phyloP scores from a whole-genome alignment of 2,797 vertebrate species.

The Naso thynnoides region DNA sequence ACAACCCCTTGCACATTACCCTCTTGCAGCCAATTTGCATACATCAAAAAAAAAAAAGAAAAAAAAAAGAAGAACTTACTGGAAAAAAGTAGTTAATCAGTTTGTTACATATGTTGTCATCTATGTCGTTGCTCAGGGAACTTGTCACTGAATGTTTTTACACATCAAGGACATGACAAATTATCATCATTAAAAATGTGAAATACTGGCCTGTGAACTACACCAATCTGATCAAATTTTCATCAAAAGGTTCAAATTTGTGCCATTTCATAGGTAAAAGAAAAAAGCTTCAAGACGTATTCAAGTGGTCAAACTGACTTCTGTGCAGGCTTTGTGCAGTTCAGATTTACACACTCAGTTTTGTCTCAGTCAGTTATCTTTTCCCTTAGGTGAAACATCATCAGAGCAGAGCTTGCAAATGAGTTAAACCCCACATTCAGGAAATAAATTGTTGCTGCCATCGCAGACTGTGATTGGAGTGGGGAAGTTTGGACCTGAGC shows the following conservation, averaged over 20 bases:
- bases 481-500: slow-evolving; percentile 37
- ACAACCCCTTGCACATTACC: slow-evolving; percentile 31
- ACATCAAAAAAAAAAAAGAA: too few species aligned
- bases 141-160: slow-evolving; percentile 47
- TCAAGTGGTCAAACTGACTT: slow-evolving; percentile 18
- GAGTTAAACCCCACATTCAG: slow-evolving; percentile 35
- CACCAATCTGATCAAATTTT: too few species aligned
- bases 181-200: too few species aligned
- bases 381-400: slow-evolving; percentile 35
- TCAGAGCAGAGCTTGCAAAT: slow-evolving; percentile 11
- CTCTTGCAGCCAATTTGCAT: slow-evolving; percentile 14
- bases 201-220: too few species aligned
- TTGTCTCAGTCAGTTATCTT: slow-evolving; percentile 21
- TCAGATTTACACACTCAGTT: slow-evolving; percentile 29
- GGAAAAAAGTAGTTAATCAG: too few species aligned
- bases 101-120: too few species aligned
- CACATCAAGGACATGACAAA: too few species aligned
- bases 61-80: too few species aligned
- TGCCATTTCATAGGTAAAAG: too few species aligned
- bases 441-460: slow-evolving; percentile 46
- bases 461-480: slow-evolving; percentile 53
- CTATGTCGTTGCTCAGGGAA: slow-evolving; percentile 18
- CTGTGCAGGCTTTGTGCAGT: neutral
- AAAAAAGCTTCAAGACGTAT: too few species aligned
- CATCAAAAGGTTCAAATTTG: too few species aligned